Conservation (phyloP, 2,888 invertebrate genomes). For the Villa cingulata region DNA sequence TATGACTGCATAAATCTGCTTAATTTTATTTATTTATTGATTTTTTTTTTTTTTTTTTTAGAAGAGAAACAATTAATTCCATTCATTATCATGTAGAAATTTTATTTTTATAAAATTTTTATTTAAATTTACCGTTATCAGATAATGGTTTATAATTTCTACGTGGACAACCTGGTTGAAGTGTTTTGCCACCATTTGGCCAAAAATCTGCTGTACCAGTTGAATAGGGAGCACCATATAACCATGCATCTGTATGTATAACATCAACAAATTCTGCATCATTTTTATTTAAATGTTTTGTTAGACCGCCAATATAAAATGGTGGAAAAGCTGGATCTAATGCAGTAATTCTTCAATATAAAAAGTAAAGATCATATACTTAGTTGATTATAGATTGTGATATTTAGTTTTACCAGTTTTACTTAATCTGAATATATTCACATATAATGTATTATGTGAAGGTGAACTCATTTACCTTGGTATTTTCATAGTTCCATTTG, state of each 20-base stretch:
- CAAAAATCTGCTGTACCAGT: conserved; percentile 49
- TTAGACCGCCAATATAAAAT: conserved; percentile 37
- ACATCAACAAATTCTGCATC: conserved; percentile 51
- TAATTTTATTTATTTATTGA: background rate
- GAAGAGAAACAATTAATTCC: background rate
- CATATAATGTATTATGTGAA: too few relatives aligned
- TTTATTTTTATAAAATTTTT: too few relatives aligned
- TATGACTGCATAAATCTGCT: conserved; percentile 45
- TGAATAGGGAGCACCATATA: conserved; percentile 43
- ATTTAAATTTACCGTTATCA: conserved; percentile 26
- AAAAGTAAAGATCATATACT: too few relatives aligned
- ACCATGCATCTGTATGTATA: conserved; percentile 54
- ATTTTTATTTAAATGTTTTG: conserved; percentile 38
- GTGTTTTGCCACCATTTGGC: conserved; percentile 46
- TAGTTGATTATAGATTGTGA: too few relatives aligned
- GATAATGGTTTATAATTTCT: conserved; percentile 30
- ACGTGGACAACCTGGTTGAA: conserved; percentile 46
- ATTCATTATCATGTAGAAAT: too few relatives aligned
- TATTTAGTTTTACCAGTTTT: too few relatives aligned
- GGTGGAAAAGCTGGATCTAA: conserved; percentile 48
- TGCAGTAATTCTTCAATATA: conserved; percentile 42
- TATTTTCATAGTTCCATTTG: conserved; percentile 18
- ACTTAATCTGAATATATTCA: too few relatives aligned
- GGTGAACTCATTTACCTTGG: conserved; percentile 14
- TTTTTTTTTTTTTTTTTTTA: too few relatives aligned